Conservation (phyloP, 2,888 invertebrate species). For the Uropetala carovei region DNA sequence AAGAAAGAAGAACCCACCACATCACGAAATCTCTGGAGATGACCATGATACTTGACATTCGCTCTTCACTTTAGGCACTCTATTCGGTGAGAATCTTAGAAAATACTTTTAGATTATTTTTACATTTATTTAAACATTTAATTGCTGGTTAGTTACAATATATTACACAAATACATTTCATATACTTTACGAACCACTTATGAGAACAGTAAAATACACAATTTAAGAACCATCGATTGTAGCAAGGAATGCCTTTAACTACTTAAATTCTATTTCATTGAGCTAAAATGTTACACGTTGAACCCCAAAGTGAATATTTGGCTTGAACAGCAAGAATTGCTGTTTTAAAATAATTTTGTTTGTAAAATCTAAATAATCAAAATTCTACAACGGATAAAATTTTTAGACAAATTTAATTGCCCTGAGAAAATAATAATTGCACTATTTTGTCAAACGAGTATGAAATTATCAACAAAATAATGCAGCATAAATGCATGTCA, state of each 20-base stretch:
- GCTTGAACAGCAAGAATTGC: not conserved
- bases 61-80: too few species aligned
- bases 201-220: not conserved
- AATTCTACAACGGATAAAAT: not conserved
- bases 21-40: too few species aligned
- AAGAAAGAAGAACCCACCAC: too few species aligned
- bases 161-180: not conserved
- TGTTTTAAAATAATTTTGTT: conserved; percentile 3
- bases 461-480: not conserved
- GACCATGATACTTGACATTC: too few species aligned
- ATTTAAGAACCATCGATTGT: not conserved
- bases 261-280: not conserved
- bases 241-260: not conserved
- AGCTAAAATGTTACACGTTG: not conserved
- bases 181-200: not conserved
- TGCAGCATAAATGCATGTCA: conserved; percentile 37
- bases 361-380: not conserved
- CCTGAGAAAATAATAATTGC: conserved; percentile 55
- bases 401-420: conserved; percentile 21
- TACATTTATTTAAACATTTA: not conserved
- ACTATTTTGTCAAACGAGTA: not conserved
- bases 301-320: not conserved
- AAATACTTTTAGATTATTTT: not conserved
- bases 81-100: too few species aligned
- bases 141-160: conserved; percentile 48